A percentile compares a stretch with the other conserved stretches of the same genome.
Evolutionary conservation across 2,888 invertebrate species (phyloP).

Genomic region (Apamea monoglypha): DNA sequence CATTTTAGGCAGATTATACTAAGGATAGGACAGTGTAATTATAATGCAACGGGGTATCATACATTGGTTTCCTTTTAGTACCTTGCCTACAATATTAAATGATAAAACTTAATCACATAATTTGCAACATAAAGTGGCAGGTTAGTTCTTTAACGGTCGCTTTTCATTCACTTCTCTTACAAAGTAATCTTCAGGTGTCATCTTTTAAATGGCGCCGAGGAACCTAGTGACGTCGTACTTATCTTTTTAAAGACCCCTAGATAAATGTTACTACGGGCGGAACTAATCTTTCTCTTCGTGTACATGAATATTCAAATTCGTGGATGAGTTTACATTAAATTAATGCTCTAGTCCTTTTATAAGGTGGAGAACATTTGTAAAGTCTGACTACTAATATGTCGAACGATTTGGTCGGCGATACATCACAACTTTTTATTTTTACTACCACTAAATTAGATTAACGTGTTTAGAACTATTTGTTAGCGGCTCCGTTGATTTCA

Average conservation of each 20-base stretch:
- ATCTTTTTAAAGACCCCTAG: constrained; percentile 72
- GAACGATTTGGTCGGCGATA: constrained; percentile 70
- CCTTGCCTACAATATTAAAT: constrained; percentile 9
- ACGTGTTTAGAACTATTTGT: constrained; percentile 81
- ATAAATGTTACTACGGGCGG: constrained; percentile 73
- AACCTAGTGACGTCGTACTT: constrained; percentile 66
- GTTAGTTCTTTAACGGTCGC: constrained; percentile 34
- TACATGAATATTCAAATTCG: constrained; percentile 81
- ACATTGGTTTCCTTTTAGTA: background rate
- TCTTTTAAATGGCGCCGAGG: constrained; percentile 71
- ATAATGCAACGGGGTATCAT: background rate
- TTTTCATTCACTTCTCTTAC: constrained; percentile 52
- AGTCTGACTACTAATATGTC: constrained; percentile 64
- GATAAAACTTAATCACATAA: constrained; percentile 52
- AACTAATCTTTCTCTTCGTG: constrained; percentile 75
- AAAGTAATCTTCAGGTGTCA: constrained; percentile 65
- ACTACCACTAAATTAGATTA: constrained; percentile 81
- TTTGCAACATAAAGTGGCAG: constrained; percentile 52
- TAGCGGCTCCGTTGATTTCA: constrained; percentile 81
- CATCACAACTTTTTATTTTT: constrained; percentile 72
- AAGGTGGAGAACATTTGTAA: constrained; percentile 75
- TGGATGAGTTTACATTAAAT: constrained; percentile 75
- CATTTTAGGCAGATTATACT: too few species aligned
- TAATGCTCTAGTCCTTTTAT: constrained; percentile 75
- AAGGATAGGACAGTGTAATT: background rate